Evolutionary conservation across 2,888 invertebrate genomes (phyloP).

Genomic region (Caenorhabditis sp.): DNA sequence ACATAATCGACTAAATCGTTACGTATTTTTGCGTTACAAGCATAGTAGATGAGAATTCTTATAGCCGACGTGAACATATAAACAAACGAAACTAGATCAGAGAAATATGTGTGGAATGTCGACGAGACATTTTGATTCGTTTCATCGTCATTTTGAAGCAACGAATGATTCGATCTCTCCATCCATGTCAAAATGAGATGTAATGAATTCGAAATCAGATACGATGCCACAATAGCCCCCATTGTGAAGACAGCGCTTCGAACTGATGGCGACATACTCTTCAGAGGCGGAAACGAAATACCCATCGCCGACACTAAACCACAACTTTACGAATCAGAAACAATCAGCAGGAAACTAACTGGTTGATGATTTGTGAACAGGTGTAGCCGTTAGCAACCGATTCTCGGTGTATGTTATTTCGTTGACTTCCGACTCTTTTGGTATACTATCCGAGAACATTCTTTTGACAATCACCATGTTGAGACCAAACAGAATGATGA

Average conservation of each 20-base stretch:
- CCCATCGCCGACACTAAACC: constrained; percentile 31
- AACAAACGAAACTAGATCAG: constrained; percentile 66
- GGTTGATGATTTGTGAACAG: constrained; percentile 33
- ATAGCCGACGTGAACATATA: constrained; percentile 69
- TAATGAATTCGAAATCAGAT: constrained; percentile 66
- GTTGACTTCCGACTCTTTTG: constrained; percentile 25
- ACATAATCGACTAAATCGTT: constrained; percentile 50
- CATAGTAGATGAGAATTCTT: constrained; percentile 67
- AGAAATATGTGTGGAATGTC: constrained; percentile 67
- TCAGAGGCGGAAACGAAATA: constrained; percentile 41
- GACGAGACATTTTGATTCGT: constrained; percentile 56
- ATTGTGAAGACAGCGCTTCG: constrained; percentile 68
- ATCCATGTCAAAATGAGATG: constrained; percentile 65
- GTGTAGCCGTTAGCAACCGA: constrained; percentile 19
- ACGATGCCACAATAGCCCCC: constrained; percentile 68
- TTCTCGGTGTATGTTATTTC: constrained; percentile 29
- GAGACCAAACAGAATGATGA: constrained; percentile 60
- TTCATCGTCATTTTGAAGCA: constrained; percentile 59
- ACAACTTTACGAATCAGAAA: not conserved
- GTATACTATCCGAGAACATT: constrained; percentile 41
- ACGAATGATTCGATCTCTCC: constrained; percentile 60
- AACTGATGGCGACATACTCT: constrained; percentile 52
- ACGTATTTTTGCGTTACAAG: constrained; percentile 65
- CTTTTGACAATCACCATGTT: constrained; percentile 50
- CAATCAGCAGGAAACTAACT: constrained; percentile 5